Percentiles rank a stretch among this genome's conserved stretches.
Conservation (phyloP, 2,797 vertebrate genomes). For the Hypotaenidia okinawae region DNA sequence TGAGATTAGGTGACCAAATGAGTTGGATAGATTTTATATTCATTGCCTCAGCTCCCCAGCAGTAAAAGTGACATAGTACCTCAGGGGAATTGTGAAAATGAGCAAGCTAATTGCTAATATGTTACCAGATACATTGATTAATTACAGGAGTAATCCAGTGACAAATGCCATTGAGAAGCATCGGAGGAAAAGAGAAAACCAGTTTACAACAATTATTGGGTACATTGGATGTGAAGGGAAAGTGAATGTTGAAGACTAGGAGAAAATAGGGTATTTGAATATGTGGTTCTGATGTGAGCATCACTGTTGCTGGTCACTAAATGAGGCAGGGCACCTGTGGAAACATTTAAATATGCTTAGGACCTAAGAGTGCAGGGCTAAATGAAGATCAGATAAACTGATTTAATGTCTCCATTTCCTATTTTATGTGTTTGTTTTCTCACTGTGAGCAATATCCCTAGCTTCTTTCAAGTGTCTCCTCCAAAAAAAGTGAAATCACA, state of each 20-base stretch:
- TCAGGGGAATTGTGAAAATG: not conserved
- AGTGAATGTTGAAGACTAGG: not conserved
- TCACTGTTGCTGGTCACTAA: not conserved
- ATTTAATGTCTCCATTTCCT: not conserved
- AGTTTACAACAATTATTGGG: not conserved
- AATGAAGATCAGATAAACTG: not conserved
- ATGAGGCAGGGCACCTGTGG: not conserved
- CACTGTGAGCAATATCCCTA: not conserved
- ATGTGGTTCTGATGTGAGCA: not conserved
- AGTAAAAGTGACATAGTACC: not conserved
- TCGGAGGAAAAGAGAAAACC: not conserved
- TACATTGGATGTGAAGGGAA: not conserved
- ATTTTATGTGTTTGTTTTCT: not conserved
- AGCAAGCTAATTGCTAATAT: not conserved
- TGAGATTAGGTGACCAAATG: not conserved
- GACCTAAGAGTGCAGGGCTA: not conserved
- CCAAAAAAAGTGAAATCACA: not conserved
- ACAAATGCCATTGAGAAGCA: not conserved
- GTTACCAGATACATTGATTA: not conserved
- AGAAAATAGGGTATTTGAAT: accelerated
- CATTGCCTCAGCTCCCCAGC: not conserved
- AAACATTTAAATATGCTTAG: not conserved
- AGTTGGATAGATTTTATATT: not conserved
- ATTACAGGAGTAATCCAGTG: not conserved
- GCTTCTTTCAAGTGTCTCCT: not conserved